Base-by-base conservation (phyloP, 1,140 invertebrate genomes). In the Drosophila baimaii region DNA sequence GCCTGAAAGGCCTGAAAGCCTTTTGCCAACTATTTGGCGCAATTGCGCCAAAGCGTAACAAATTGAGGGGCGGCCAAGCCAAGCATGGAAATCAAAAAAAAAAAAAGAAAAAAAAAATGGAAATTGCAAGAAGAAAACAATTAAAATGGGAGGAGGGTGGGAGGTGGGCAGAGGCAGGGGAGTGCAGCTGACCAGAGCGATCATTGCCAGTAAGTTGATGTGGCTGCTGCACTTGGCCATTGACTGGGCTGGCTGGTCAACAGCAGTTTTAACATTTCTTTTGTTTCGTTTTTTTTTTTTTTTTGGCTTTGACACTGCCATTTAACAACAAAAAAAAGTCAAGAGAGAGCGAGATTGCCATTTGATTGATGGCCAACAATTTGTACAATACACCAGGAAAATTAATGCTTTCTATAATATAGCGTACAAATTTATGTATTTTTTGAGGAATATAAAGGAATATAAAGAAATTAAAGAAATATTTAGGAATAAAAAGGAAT, bases 11-110 rank as follows among this genome's bases (percentile, higher is more conserved):
- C 23, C 47, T 49, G n/a, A 29, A 29, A 49, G 76, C 54, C 31
- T 54, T 54, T 86, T 76, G 82, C 81, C 82, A 85, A 86, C 59
- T 86, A 86, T 86, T 86, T 86, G 82, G 82, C 75, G 82, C 79
- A 76, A 82, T 82, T 86, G 70, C 82, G 82, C 57, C 56, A 85
- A 85, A 85, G 82, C 81, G 80, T 83, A 83, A 83, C 80, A 75
- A 76, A 52, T 74, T 55, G 46, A 72, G 75, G 37, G 51, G 31
- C 47, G 57, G 37, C 39, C 37, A 43, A 54, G 31, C 79, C 55
- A 82, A 73, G 82, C 82, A 79, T 86, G 79, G 65, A 81, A 85
- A 81, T 72, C 58, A 79, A 85, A 52, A 52, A 27, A 9, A 1
- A 27, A 12, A 17, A 27, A 27, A 17, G n/a, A 27, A 15, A 17